Percentiles rank a stretch among this genome's conserved stretches.
Evolutionary conservation across 2,113 vertebrate species (phyloP).

Genomic region (Tachuris rubrigastra): DNA sequence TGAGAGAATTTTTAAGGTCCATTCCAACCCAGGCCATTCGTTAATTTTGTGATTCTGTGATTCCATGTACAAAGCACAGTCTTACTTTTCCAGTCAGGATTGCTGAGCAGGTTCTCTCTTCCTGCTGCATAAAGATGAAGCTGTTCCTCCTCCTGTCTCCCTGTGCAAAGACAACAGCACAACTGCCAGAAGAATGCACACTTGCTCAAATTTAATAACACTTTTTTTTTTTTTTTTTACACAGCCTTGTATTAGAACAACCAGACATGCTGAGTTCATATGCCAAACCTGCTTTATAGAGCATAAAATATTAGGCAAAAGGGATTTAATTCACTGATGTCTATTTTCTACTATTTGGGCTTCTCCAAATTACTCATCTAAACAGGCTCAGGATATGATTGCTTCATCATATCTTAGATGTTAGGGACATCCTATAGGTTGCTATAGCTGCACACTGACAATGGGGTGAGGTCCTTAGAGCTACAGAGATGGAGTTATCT

Average conservation of each 20-base stretch:
- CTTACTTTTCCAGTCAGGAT: background rate
- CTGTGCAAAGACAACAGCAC: background rate
- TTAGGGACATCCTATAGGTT: background rate
- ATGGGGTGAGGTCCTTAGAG: background rate
- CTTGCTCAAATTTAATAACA: background rate
- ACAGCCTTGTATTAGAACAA: background rate
- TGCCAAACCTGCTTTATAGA: background rate
- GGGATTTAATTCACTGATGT: background rate
- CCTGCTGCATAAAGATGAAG: background rate
- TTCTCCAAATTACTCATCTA: background rate
- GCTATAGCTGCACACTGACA: background rate
- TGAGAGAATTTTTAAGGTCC: background rate
- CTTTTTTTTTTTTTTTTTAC: background rate
- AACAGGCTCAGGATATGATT: background rate
- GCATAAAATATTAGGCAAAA: background rate
- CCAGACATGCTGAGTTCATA: background rate
- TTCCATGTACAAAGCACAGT: background rate
- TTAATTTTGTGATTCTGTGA: background rate
- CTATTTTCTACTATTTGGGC: background rate
- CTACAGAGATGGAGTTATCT: background rate
- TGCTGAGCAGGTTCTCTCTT: background rate
- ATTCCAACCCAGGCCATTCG: background rate
- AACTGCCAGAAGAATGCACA: background rate
- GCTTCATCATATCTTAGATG: background rate
- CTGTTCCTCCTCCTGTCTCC: background rate